phyloP scores from a whole-genome alignment of 2,113 vertebrate species.

The Archocentrus centrarchus region DNA sequence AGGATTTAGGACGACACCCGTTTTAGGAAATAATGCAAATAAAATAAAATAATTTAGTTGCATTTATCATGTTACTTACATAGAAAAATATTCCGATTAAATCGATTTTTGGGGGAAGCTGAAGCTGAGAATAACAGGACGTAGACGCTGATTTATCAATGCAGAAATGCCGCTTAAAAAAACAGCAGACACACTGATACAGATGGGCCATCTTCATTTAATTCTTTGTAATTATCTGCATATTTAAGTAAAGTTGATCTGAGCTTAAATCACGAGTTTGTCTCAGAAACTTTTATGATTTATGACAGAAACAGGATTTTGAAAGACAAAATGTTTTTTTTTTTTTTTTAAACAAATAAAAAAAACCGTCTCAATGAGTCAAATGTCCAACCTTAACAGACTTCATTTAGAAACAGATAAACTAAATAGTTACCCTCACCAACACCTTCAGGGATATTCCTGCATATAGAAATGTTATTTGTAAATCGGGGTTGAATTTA shows the following conservation, averaged over 20 bases:
- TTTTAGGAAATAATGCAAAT: background rate
- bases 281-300: background rate
- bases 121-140: background rate
- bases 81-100: background rate
- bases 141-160: background rate
- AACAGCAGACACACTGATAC: background rate
- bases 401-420: background rate
- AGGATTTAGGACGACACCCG: background rate
- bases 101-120: background rate
- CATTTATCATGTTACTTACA: background rate
- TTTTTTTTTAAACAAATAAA: too few species aligned
- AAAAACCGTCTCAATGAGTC: rapidly evolving
- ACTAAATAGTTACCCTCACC: rapidly evolving
- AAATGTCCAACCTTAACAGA: background rate
- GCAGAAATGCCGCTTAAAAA: background rate
- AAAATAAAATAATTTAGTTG: background rate
- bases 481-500: background rate
- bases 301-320: background rate
- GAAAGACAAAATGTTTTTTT: background rate
- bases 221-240: background rate
- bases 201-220: background rate
- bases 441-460: rapidly evolving
- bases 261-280: background rate
- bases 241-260: background rate
- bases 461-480: background rate